These are phyloP conservation scores for Brachyrhaphis roseni DNA, from an alignment of 2,797 vertebrate species.

Conservation along the genomic window DNA sequence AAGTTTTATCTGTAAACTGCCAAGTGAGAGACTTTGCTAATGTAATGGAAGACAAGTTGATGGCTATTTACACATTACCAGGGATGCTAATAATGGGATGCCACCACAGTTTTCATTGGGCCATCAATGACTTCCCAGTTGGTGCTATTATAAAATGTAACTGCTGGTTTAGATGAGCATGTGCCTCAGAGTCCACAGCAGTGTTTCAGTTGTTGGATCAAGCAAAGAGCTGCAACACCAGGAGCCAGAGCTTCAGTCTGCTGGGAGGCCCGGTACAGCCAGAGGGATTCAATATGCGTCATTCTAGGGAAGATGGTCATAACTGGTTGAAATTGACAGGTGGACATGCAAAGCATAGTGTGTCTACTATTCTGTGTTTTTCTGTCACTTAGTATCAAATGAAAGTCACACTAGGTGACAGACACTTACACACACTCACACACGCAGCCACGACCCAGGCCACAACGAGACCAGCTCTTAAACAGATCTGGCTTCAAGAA, in stretches of 20 bases:
- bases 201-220: slow-evolving; percentile 50
- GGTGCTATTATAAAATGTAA: slow-evolving; percentile 68
- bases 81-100: background rate
- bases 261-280: slow-evolving; percentile 23
- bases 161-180: slow-evolving; percentile 57
- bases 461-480: slow-evolving; percentile 44
- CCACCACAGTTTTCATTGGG: slow-evolving; percentile 55
- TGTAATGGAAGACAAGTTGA: slow-evolving; percentile 24
- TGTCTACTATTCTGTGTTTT: slow-evolving; percentile 50
- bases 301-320: slow-evolving; percentile 49
- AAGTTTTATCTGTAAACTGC: background rate
- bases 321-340: slow-evolving; percentile 20
- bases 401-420: slow-evolving; percentile 32
- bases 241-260: slow-evolving; percentile 27
- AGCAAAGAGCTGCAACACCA: slow-evolving; percentile 52
- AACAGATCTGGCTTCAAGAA: slow-evolving; percentile 58
- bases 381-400: slow-evolving; percentile 22
- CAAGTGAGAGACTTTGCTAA: background rate
- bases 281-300: slow-evolving; percentile 46
- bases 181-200: slow-evolving; percentile 53
- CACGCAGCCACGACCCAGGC: slow-evolving; percentile 23
- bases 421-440: slow-evolving; percentile 46
- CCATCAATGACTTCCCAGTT: slow-evolving; percentile 55
- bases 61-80: background rate
- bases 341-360: background rate